Evolutionary conservation across 2,888 invertebrate species (phyloP).

Genomic region (Callosobruchus maculatus): DNA sequence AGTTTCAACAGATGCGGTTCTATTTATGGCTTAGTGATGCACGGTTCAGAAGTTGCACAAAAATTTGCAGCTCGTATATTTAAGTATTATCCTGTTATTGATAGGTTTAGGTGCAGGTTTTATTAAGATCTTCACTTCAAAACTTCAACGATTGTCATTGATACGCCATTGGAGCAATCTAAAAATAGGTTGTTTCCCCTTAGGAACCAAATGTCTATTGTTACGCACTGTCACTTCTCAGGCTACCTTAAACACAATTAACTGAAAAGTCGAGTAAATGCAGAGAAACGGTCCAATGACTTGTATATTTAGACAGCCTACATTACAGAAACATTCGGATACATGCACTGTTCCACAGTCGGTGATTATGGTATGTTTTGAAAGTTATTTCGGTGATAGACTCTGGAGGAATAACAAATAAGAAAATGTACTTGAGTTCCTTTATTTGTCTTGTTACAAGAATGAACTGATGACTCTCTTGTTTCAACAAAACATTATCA

Average conservation of each 20-base stretch:
- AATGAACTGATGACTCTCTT: not conserved
- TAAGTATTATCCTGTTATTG: too few species aligned
- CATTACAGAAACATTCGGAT: not conserved
- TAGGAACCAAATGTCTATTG: slow-evolving; percentile 20
- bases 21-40: too few species aligned
- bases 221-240: slow-evolving; percentile 26
- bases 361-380: not conserved
- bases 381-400: not conserved
- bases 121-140: not conserved
- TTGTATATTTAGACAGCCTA: slow-evolving; percentile 24
- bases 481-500: not conserved
- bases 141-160: too few species aligned
- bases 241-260: slow-evolving; percentile 28
- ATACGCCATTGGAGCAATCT: not conserved
- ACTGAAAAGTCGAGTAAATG: slow-evolving; percentile 22
- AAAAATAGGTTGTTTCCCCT: slow-evolving; percentile 3
- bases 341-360: not conserved
- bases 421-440: not conserved
- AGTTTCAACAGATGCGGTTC: too few species aligned
- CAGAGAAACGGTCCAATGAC: slow-evolving; percentile 26
- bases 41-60: too few species aligned
- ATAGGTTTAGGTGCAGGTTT: too few species aligned
- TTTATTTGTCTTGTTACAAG: not conserved
- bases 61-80: too few species aligned
- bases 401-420: not conserved